Evolutionary conservation across 2,797 vertebrate species (phyloP).

Genomic region (Aulostomus chinensis): DNA sequence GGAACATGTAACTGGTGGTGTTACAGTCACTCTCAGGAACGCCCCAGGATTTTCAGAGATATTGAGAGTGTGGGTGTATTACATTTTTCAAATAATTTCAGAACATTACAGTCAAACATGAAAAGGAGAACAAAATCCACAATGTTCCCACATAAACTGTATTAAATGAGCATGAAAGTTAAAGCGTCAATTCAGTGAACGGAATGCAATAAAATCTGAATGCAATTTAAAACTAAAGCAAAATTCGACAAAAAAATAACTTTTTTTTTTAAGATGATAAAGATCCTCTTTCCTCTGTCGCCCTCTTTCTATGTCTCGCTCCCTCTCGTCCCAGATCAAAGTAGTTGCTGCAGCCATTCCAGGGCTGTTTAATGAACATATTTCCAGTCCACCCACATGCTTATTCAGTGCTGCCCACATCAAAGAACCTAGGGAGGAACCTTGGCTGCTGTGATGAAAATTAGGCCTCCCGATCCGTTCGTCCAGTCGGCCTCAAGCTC

Average conservation of each 20-base stretch:
- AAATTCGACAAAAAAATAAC: constrained; percentile 20
- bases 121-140: neutral
- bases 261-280: too few species aligned
- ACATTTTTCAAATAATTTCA: constrained; percentile 1
- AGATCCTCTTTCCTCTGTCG: constrained; percentile 5
- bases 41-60: too few species aligned
- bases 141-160: neutral
- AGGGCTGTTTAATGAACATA: constrained; percentile 68
- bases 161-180: neutral
- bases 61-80: too few species aligned
- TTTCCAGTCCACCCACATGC: constrained; percentile 68
- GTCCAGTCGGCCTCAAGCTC: constrained; percentile 30
- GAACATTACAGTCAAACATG: neutral
- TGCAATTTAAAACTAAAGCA: constrained; percentile 4
- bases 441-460: constrained; percentile 52
- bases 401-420: constrained; percentile 67
- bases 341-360: constrained; percentile 49
- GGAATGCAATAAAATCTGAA: constrained; percentile 1
- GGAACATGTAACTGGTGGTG: too few species aligned
- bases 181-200: neutral
- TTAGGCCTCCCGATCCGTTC: constrained; percentile 21
- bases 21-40: neutral
- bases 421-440: constrained; percentile 60
- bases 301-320: neutral
- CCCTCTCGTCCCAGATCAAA: constrained; percentile 49